These are phyloP conservation scores for Erannis defoliaria DNA, from an alignment of 2,888 invertebrate genomes.

Conservation along the genomic window DNA sequence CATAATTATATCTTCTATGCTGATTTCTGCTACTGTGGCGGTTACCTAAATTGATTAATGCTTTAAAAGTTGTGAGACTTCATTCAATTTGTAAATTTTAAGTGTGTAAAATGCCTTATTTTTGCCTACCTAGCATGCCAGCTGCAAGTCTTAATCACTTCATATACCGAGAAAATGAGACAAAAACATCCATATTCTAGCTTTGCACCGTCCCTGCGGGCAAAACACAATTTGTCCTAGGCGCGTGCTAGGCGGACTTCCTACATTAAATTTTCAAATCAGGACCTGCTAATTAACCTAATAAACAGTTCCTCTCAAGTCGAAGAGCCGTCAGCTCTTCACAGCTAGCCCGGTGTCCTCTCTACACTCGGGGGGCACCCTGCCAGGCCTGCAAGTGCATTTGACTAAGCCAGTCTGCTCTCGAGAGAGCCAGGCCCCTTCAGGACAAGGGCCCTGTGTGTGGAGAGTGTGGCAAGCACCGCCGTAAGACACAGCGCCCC, in stretches of 20 bases:
- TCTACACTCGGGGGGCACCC: slow-evolving; percentile 50
- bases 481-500: slow-evolving; percentile 88
- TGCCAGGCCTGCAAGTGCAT: slow-evolving; percentile 90
- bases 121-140: no score
- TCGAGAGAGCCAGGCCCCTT: slow-evolving; percentile 86
- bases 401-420: slow-evolving; percentile 75
- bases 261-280: background rate
- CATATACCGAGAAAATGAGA: no score
- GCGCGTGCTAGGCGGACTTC: no score
- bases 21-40: background rate
- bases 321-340: background rate
- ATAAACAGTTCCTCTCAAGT: background rate
- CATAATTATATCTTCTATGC: no score
- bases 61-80: no score
- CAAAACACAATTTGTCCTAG: no score
- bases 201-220: no score
- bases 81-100: no score
- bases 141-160: no score
- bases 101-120: no score
- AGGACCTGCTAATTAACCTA: background rate
- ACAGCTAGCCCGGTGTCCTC: slow-evolving; percentile 42
- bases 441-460: slow-evolving; percentile 91
- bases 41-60: no score
- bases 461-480: slow-evolving; percentile 92
- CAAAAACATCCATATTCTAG: no score